Base-by-base conservation (phyloP, 2,888 invertebrate genomes). In the Lepidochrysops patricia region DNA sequence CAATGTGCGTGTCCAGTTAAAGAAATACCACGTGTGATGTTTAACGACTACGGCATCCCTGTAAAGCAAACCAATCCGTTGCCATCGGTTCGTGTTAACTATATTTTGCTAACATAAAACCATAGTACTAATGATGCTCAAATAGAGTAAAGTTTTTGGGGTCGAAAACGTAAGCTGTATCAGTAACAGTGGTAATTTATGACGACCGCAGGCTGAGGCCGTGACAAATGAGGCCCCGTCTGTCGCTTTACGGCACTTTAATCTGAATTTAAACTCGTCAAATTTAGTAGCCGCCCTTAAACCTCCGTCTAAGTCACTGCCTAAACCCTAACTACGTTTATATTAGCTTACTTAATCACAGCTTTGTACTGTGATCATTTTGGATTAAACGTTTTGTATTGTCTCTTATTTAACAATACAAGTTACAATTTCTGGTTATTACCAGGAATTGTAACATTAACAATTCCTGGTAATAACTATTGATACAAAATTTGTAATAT, bases 131-230 rank as follows among this genome's bases (percentile, higher is more conserved):
- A 19, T 23, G 19, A 9, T 43, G 9, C 5, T 19, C 19, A 32
- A 19, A 12, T 54, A 13, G 64, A 68, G 74, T 72, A 68, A 70
- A 75, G 70, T 62, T 66, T 60, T 65, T 64, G 57, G 63, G 65
- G 68, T 67, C 67, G 60, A 54, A 62, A 66, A 69, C 64, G 66
- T 70, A 66, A 74, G 72, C 73, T 73, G 74, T 76, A 72, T 74
- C 70, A 75, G 72, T 77, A 78, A 77, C 77, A 79, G 75, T 76
- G 73, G 69, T 79, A 79, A 79, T 79, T 79, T 74, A 79, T 75
- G 70, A 66, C 66, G 60, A 61, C 60, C 68, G 68, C 66, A 66
- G 67, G 72, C 70, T 70, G 70, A 74, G 70, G 68, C 68, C 69
- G 63, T 78, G 80, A 79, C 76, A 78, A 79, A 80, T 72, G 77